Base-by-base conservation (phyloP, 2,797 vertebrate species). In the Rachycentron canadum region DNA sequence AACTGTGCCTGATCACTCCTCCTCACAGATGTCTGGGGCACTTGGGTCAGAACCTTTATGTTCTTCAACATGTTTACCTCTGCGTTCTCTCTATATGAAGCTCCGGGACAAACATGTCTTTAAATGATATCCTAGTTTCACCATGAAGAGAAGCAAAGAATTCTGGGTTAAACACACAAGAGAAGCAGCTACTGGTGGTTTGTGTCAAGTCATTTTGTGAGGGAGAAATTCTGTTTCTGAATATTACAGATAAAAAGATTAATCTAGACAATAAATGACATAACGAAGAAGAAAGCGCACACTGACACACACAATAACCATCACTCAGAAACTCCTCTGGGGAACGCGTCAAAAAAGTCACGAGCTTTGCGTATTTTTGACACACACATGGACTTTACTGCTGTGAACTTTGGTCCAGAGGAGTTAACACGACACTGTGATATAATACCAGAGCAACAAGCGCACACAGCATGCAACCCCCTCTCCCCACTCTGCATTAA, bases 261-360 rank as follows among this genome's bases (percentile, higher is more conserved):
- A 7, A 17, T 6, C 17, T 19, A 32, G 17, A 25, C 32, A 19
- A 32, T 19, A 40, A 40, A 2, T 45, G 17, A 14, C 16, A 45
- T 23, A 57, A 7, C 7, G 2, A 28, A 41, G 28, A 66, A 28
- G 41, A n/a, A 28, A 68, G 61, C 13, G 52, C n/a, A 59, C 40
- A 69, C 63, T 71, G 17, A 41, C 28, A 79, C 50, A 55, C 60
- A 60, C 41, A 69, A 40, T 41, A 41, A 41, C 40, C 40, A 41
- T 16, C 40, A 5, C 40, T 41, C 47, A 50, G 4, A 4, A 12
- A 12, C 47, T 10, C 45, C 3, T 43, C 16, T 19, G 17, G 7
- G 8, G 16, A 45, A 45, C 2, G 2, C 2, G 17, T 45, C 41
- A 45, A n/a, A n/a, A n/a, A n/a, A 32, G 32, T 52, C 49, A 52